Conservation (phyloP, 2,888 invertebrate species). For the Cyrtodaria siliqua region DNA sequence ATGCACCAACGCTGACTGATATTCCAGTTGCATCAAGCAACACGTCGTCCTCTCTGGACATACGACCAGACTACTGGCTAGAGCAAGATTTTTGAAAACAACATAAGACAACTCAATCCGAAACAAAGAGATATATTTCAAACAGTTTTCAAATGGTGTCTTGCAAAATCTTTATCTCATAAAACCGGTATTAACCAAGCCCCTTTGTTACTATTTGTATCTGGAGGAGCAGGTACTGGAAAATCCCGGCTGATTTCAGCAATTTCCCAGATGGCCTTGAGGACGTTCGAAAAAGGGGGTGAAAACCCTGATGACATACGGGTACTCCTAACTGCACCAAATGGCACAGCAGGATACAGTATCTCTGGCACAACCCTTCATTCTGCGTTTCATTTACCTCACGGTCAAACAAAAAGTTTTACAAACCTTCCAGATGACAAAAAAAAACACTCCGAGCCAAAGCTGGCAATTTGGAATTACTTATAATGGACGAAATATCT, state of each 20-base stretch:
- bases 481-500: conserved; percentile 64
- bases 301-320: conserved; percentile 45
- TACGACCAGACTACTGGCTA: background rate
- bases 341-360: conserved; percentile 60
- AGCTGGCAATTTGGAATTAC: conserved; percentile 29
- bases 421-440: conserved; percentile 50
- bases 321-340: conserved; percentile 55
- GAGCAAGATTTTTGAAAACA: background rate
- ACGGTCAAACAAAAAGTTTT: conserved; percentile 49
- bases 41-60: conserved; percentile 1
- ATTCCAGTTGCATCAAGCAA: conserved; percentile 3
- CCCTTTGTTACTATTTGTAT: conserved; percentile 48
- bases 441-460: conserved; percentile 33
- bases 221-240: conserved; percentile 62
- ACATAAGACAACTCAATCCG: conserved; percentile 11
- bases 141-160: conserved; percentile 40
- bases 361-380: conserved; percentile 57
- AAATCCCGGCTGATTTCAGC: conserved; percentile 55
- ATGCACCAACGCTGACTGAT: conserved; percentile 9
- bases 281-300: conserved; percentile 27
- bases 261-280: conserved; percentile 52
- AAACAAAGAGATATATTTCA: conserved; percentile 29
- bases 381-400: conserved; percentile 53
- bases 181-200: conserved; percentile 26
- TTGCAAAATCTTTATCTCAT: conserved; percentile 1